phyloP scores from a whole-genome alignment of 2,113 vertebrate genomes.

The Nymphicus hollandicus region DNA sequence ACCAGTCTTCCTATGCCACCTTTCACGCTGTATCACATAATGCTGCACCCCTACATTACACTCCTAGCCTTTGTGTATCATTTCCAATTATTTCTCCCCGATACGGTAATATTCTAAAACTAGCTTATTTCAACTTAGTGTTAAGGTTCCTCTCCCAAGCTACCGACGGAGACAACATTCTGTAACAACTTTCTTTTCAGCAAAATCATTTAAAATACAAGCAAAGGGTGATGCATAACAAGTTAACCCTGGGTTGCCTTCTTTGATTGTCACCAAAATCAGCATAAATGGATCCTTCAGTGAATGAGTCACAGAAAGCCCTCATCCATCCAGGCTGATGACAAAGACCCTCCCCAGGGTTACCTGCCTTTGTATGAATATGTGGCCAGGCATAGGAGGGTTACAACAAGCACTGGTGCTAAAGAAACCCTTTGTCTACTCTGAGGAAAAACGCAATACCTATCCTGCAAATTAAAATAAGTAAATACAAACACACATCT shows the following conservation, averaged over 20 bases:
- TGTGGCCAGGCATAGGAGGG: fast-evolving
- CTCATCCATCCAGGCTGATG: background rate
- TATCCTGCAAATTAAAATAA: background rate
- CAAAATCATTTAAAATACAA: background rate
- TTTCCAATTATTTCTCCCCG: background rate
- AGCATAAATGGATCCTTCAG: background rate
- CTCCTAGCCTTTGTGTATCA: background rate
- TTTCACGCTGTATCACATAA: background rate
- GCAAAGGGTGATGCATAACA: background rate
- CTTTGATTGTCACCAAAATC: background rate
- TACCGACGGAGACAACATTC: background rate
- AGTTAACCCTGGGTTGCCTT: fast-evolving
- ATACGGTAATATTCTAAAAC: background rate
- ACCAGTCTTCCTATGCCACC: background rate
- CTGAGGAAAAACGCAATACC: background rate
- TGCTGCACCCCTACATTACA: background rate
- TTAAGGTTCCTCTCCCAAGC: background rate
- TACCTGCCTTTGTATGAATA: background rate
- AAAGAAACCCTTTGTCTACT: background rate
- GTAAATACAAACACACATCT: background rate
- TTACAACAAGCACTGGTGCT: background rate
- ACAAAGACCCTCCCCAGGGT: background rate
- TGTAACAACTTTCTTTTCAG: background rate
- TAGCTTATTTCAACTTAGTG: background rate
- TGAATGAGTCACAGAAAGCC: background rate